Evolutionary conservation across 2,797 vertebrate species (phyloP).

Genomic region (Arremon brunneinucha): DNA sequence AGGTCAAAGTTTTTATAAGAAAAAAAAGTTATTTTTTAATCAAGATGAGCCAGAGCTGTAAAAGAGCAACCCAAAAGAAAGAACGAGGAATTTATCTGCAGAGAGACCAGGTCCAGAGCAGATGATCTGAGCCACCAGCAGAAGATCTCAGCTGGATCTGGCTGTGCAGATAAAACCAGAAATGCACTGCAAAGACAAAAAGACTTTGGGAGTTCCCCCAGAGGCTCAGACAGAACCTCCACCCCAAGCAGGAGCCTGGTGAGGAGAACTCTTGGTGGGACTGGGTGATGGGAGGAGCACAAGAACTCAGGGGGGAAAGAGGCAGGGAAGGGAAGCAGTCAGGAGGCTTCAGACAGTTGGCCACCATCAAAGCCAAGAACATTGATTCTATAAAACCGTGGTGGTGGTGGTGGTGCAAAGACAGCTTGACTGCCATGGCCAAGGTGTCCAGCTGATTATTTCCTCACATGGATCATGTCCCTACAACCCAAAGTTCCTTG

Average conservation of each 20-base stretch:
- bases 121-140: neutral
- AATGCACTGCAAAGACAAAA: neutral
- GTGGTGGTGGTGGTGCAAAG: neutral
- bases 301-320: neutral
- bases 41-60: neutral
- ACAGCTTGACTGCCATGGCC: neutral
- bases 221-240: neutral
- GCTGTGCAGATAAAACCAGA: neutral
- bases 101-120: neutral
- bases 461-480: neutral
- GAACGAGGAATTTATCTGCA: neutral
- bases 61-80: neutral
- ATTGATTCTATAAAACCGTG: fast-evolving
- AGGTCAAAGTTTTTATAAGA: neutral
- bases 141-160: neutral
- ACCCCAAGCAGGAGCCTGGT: neutral
- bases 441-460: neutral
- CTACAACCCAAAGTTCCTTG: neutral
- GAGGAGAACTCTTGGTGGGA: neutral
- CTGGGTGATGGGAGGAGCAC: neutral
- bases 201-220: neutral
- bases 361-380: neutral
- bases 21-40: neutral
- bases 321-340: neutral
- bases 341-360: too few relatives aligned